A percentile compares a stretch with the other conserved stretches of the same genome.
Evolutionary conservation across 23 tunicate genomes (phyloP).

Genomic region (Halocynthia aurantium): DNA sequence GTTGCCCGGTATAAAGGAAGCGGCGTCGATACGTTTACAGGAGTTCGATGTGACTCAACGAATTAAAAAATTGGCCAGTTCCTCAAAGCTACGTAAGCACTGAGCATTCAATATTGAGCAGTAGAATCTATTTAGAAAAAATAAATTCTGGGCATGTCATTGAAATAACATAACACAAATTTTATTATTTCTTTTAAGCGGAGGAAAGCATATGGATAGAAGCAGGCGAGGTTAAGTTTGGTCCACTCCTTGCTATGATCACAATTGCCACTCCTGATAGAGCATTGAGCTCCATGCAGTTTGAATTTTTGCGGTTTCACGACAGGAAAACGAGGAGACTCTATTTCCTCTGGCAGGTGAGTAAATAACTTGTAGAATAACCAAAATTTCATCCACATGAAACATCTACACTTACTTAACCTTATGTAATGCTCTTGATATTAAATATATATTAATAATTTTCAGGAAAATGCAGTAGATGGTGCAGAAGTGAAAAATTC

Average conservation of each 20-base stretch:
- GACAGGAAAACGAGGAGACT: conserved; percentile 83
- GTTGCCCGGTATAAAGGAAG: conserved; percentile 52
- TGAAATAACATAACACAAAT: too few relatives aligned
- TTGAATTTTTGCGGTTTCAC: conserved; percentile 63
- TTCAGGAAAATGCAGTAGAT: too few relatives aligned
- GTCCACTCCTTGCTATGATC: conserved; percentile 57
- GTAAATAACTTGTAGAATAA: neutral
- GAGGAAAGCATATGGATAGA: conserved; percentile 58
- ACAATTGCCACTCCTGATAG: conserved; percentile 49
- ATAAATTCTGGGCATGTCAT: too few relatives aligned
- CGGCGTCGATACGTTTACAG: conserved; percentile 40
- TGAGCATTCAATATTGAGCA: too few relatives aligned
- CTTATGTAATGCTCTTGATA: too few relatives aligned
- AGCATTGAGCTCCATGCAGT: conserved; percentile 39
- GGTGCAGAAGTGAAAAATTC: neutral
- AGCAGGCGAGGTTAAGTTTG: conserved; percentile 76
- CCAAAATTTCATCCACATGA: too few relatives aligned
- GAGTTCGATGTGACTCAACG: conserved; percentile 52
- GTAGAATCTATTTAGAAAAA: too few relatives aligned
- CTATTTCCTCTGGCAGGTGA: conserved; percentile 78
- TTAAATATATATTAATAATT: too few relatives aligned
- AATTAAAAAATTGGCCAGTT: conserved; percentile 18
- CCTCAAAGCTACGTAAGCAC: neutral
- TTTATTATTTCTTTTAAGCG: neutral
- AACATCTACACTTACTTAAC: too few relatives aligned